Percentiles rank a stretch among this genome's conserved stretches.
phyloP scores from a whole-genome alignment of 2,888 invertebrate genomes.

The Drosophila prolongata region DNA sequence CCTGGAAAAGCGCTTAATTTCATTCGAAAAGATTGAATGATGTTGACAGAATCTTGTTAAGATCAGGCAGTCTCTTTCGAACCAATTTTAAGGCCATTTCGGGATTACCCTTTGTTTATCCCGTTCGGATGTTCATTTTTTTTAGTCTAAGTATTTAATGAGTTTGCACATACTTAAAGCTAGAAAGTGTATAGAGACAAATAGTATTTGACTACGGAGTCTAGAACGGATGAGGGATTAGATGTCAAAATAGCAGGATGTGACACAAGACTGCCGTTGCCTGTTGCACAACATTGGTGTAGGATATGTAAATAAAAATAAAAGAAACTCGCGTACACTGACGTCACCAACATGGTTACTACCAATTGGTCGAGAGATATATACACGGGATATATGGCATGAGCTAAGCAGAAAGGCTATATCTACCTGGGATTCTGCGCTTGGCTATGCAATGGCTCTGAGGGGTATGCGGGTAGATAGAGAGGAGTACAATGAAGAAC shows the following conservation, averaged over 20 bases:
- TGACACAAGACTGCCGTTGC: not conserved
- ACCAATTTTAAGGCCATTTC: not conserved
- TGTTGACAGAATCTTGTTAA: not conserved
- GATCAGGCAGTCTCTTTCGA: not conserved
- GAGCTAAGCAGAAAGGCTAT: slow-evolving; percentile 13
- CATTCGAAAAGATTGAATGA: not conserved
- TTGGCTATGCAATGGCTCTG: slow-evolving; percentile 1
- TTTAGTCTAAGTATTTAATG: slow-evolving; percentile 15
- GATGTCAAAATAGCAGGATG: slow-evolving; percentile 22
- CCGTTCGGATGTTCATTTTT: not conserved
- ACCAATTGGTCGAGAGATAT: slow-evolving; percentile 13
- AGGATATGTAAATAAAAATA: slow-evolving; percentile 9
- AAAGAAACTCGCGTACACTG: slow-evolving; percentile 23
- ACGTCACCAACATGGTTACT: slow-evolving; percentile 2
- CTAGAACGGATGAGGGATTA: slow-evolving; percentile 24
- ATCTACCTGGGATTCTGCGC: slow-evolving; percentile 19
- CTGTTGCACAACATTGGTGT: slow-evolving; percentile 10
- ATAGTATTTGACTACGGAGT: slow-evolving; percentile 25
- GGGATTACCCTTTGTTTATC: not conserved
- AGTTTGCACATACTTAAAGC: slow-evolving; percentile 29
- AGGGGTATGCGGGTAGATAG: slow-evolving; percentile 5
- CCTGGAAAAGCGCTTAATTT: not conserved
- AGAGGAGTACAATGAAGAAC: slow-evolving; percentile 11
- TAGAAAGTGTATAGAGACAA: slow-evolving; percentile 17
- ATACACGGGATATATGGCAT: slow-evolving; percentile 20